Base-by-base conservation (phyloP, 1,140 invertebrate species). In the Diachasmimorpha longicaudata region DNA sequence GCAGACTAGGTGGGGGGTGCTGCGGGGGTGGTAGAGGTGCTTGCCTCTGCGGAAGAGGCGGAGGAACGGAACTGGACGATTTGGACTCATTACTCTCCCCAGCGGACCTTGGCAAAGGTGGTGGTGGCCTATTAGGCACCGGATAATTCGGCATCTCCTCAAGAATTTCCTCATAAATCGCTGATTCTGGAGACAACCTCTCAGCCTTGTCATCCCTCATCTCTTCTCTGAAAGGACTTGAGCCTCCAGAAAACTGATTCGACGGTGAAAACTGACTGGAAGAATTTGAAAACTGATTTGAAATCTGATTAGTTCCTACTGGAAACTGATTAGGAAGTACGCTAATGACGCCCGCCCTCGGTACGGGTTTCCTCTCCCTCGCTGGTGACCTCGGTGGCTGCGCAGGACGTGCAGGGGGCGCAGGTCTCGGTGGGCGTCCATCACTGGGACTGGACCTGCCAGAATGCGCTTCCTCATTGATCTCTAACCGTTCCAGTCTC, bases 1-100 rank as follows among this genome's bases (percentile, higher is more conserved):
- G 69, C 89, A 90, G 72, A 76, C 78, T 83, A 44, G 90, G 91
- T 2, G 91, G 91, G 14, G 91, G 91, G 14, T 91, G 90, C 39
- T 92, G 90, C 4, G 91, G 90, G 9, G 91, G 91, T 37, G 89
- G 87, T 36, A 88, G 85, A 42, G 91, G 88, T 36, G 91, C 89
- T 75, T 90, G 90, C 66, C 91, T 87, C 37, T 91, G 91, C 4
- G 93, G 93, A n/a, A 92, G 90, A 4, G 93, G 93, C 0, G 93
- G 93, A 14, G 93, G 92, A 46, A 90, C 88, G 70, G 83, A 88
- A 83, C 63, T 89, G 73, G 76, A 84, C 76, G 88, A 85, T 10
- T 84, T 86, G 13, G 83, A 84, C 55, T 88, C 85, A 72, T 88
- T 83, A 44, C 83, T 83, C 37, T 81, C 74, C 21, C 86, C 85